A percentile compares a stretch with the other conserved stretches of the same genome.
Conservation (phyloP, 2,888 invertebrate genomes). For the Minunthozetes semirufus region DNA sequence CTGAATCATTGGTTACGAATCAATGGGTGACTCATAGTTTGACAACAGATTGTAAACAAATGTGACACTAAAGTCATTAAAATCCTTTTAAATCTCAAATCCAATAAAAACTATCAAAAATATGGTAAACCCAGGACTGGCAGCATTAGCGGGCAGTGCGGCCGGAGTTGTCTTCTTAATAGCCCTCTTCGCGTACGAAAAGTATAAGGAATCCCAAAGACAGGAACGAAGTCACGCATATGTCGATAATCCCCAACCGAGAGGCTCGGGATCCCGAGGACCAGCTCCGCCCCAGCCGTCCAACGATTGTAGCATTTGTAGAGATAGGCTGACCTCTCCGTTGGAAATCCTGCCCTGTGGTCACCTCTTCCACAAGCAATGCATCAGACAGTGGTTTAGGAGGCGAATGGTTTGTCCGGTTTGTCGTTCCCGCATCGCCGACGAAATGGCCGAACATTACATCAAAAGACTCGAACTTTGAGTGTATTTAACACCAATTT, state of each 20-base stretch:
- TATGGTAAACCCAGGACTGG: neutral
- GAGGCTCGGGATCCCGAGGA: neutral
- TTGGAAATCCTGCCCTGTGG: slow-evolving; percentile 20
- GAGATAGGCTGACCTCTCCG: neutral
- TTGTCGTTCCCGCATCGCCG: neutral
- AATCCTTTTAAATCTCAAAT: too few species aligned
- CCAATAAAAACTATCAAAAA: too few species aligned
- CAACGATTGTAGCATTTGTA: slow-evolving; percentile 14
- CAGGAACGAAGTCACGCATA: neutral
- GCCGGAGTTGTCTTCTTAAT: neutral
- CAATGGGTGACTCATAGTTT: too few species aligned
- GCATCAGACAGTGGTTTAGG: slow-evolving; percentile 20
- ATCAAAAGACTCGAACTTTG: slow-evolving; percentile 1
- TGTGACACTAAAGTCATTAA: too few species aligned
- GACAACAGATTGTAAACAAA: too few species aligned
- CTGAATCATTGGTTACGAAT: too few species aligned
- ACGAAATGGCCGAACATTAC: neutral
- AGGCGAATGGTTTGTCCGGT: slow-evolving; percentile 5
- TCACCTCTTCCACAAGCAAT: slow-evolving; percentile 13
- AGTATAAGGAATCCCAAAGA: neutral
- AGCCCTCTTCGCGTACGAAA: neutral
- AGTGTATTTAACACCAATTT: neutral
- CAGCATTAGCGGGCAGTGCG: neutral
- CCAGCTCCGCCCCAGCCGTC: slow-evolving; percentile 1
- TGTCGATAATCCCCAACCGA: neutral